Evolutionary conservation across 2,113 vertebrate genomes (phyloP), one percentile per base, ranked within the genome.

Genomic region (Erythrolamprus reginae): DNA sequence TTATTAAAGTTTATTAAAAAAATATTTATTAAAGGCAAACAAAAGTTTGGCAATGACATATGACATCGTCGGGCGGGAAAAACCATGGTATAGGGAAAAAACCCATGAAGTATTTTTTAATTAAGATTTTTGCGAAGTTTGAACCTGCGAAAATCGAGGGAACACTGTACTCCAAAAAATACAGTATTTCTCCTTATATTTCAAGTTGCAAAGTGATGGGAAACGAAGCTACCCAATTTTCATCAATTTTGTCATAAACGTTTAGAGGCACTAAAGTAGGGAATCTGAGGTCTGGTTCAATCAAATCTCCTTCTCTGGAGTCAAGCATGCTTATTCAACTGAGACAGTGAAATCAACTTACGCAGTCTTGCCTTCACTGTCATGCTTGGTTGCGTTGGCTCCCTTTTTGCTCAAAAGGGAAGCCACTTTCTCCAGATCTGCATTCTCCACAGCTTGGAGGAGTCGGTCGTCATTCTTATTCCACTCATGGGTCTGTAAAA

Each of bases 381-480:
- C 99, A 28, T 98, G 97, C 89, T 99, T 99, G 61, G 98, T 98
- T 89, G 98, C 98, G 26, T 97, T 98, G 96, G 98, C 96, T 84
- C 99, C 99, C 96, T 99, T 99, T 97, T 99, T 99, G 89, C 98
- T 96, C 88, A 99, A 97, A 65, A 99, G 96, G 0, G 98, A 97
- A 48, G 97, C 96, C 96, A 99, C 98, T 96, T 99, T 99, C 93
- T 99, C 99, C 0, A 91, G 95, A 86, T 99, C 99, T 0, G 98
- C 98, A 88, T 99, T 98, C 94, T 99, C 99, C 98, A 99, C 99
- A 0, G 99, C 99, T 93, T 98, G 98, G 26, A 99, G 97, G 77
- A 99, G 98, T 1, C 99, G 98, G 93, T 99, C 99, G 0, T 99
- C 99, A 0, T 99, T 98, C 96, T 99, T 99, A 96, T 97, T 99